Evolutionary conservation across 2,797 vertebrate genomes (phyloP).

Genomic region (Delichon dasypus): DNA sequence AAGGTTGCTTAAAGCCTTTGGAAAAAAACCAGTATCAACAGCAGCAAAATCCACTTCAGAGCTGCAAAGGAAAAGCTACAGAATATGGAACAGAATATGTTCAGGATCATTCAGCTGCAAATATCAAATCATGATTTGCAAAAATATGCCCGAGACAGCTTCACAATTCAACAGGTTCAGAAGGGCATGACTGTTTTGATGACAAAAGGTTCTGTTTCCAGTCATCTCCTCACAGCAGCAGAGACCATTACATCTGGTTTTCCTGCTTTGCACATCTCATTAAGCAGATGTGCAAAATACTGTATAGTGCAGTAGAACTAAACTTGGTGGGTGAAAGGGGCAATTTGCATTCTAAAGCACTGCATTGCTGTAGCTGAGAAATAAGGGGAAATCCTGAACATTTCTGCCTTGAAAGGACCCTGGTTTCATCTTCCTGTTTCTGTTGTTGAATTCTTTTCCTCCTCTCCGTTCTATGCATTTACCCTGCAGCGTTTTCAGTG

Average conservation of each 20-base stretch:
- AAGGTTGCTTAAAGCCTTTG: not conserved
- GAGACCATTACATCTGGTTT: not conserved
- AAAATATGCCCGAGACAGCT: not conserved
- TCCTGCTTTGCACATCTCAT: constrained; percentile 1
- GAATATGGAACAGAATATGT: not conserved
- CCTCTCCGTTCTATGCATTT: not conserved
- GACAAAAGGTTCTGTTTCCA: not conserved
- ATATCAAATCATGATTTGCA: not conserved
- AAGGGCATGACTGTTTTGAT: constrained; percentile 4
- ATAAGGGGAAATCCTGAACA: not conserved
- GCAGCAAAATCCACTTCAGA: not conserved
- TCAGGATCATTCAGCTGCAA: not conserved
- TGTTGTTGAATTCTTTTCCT: not conserved
- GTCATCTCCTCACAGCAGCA: not conserved
- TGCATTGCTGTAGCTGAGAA: not conserved
- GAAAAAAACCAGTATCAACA: not conserved
- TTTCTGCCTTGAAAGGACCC: not conserved
- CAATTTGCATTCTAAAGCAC: not conserved
- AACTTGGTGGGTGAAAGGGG: not conserved
- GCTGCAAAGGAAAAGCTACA: not conserved
- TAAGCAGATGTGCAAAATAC: constrained; percentile 29
- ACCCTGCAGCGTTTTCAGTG: not conserved
- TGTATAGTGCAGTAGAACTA: not conserved
- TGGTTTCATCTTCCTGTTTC: not conserved
- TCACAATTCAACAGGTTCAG: constrained; percentile 32